phyloP scores from a whole-genome alignment of 2,113 vertebrate genomes.

The Corythaixoides concolor region DNA sequence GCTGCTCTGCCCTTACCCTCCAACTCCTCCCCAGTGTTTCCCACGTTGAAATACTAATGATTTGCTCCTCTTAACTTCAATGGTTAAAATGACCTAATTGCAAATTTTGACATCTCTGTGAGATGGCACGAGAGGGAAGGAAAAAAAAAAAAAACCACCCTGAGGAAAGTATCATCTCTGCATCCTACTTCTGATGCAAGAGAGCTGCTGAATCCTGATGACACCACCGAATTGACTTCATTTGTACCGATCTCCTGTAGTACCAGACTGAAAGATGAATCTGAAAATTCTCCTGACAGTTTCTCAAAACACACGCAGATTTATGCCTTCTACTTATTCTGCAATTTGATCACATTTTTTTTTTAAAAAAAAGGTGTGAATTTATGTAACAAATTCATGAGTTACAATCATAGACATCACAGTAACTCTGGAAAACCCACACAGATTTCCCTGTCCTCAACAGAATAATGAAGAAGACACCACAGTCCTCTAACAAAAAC shows the following conservation, averaged over 20 bases:
- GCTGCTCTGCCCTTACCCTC: not conserved
- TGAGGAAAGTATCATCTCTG: not conserved
- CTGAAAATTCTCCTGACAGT: not conserved
- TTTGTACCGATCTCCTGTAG: not conserved
- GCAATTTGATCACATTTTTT: not conserved
- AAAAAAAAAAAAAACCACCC: not conserved
- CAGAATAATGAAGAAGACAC: not conserved
- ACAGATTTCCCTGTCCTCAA: not conserved
- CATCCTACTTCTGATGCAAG: not conserved
- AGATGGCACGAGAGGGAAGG: not conserved
- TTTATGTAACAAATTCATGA: not conserved
- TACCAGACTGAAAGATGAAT: not conserved
- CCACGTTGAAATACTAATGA: not conserved
- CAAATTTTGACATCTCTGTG: not conserved
- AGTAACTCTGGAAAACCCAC: not conserved
- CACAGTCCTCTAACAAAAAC: not conserved
- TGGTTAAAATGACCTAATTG: not conserved
- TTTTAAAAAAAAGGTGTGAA: not conserved
- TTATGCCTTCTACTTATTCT: not conserved
- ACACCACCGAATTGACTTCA: not conserved
- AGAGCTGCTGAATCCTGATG: not conserved
- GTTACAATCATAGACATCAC: not conserved
- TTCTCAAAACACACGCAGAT: not conserved
- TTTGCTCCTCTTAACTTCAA: not conserved
- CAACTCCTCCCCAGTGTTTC: not conserved